Evolutionary conservation across 2,113 vertebrate genomes (phyloP), one percentile per base, ranked within the genome.

Genomic region (Suricata suricatta): DNA sequence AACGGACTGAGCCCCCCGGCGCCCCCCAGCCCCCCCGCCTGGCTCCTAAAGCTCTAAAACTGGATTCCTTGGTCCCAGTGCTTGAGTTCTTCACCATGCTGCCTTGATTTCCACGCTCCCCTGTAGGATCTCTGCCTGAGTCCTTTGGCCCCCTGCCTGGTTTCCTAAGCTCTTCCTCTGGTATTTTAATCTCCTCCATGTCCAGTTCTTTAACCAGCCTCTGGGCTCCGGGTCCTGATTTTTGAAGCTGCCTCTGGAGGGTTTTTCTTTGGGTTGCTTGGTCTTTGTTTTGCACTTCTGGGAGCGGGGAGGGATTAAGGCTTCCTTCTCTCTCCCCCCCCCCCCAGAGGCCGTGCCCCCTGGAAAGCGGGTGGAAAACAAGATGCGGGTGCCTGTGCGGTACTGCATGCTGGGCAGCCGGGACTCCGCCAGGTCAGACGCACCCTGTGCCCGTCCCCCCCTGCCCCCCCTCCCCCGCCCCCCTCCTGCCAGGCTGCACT

Each of bases 371-470:
- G 95, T 79, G 2, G 99, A 99, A 95, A 88, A 97, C 98, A 99
- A 98, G 88, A 98, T 99, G 93, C 98, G 99, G n/a, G 98, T 99
- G 31, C 99, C 99, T 0, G 99, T 99, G 77, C 99, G 99, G 89
- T 99, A 99, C 96, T 99, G 99, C 98, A 99, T 98, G 64, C 97
- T 99, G 97, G 99, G 99, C 29, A 99, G 99, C 95, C 99, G 99
- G 0, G 99, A 99, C 89, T 99, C 99, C 0, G 98, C 99, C 98
- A 99, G 99, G 99, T 99, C 41, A 97, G 97, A 52, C 74, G 12
- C 0, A 2, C 2, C 5, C 2, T 1, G 3, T 0, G 1, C 33
- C 85, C 0, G 0, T 17, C 6, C 64, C 19, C 9, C 33, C 11
- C 7, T 17, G 33, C 71, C 44, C 25, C 6, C 64, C 19, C 9